Evolutionary conservation across 2,113 vertebrate species (phyloP).

Genomic region (Larimichthys crocea): DNA sequence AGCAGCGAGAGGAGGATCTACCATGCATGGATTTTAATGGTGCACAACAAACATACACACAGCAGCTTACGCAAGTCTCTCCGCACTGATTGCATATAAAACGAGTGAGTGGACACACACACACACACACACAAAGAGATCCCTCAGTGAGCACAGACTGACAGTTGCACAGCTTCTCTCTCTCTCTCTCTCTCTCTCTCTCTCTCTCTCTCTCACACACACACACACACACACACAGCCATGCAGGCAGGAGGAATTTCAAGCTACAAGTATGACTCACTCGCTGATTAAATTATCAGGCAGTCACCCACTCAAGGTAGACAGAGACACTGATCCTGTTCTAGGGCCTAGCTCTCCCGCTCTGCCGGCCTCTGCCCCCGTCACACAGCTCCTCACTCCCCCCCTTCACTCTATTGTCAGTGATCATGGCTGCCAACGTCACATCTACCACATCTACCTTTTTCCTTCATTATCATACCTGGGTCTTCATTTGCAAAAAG

Average conservation of each 20-base stretch:
- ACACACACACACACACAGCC: slow-evolving; percentile 6
- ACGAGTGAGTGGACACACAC: slow-evolving; percentile 6
- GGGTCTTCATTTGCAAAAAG: not conserved
- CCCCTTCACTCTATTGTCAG: slow-evolving; percentile 12
- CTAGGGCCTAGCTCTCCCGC: slow-evolving; percentile 21
- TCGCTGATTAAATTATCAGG: slow-evolving; percentile 73
- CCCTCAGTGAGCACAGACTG: slow-evolving; percentile 31
- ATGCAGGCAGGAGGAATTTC: slow-evolving; percentile 50
- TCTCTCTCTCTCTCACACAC: too few species aligned
- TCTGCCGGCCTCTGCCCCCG: slow-evolving; percentile 8
- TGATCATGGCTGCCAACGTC: slow-evolving; percentile 29
- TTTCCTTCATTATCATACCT: slow-evolving; percentile 11
- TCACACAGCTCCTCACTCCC: slow-evolving; percentile 34
- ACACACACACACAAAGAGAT: not conserved
- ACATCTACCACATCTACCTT: slow-evolving; percentile 22
- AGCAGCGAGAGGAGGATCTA: slow-evolving; percentile 21
- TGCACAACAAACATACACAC: slow-evolving; percentile 22
- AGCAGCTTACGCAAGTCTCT: slow-evolving; percentile 18
- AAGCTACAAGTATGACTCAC: slow-evolving; percentile 75
- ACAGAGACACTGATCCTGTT: slow-evolving; percentile 56
- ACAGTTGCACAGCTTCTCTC: slow-evolving; percentile 4
- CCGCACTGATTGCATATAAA: slow-evolving; percentile 1
- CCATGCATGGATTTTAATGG: slow-evolving; percentile 10
- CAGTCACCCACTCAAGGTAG: slow-evolving; percentile 62
- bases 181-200: too few species aligned